Evolutionary conservation across 2,888 invertebrate species (phyloP).

Genomic region (Autographa pulchrina): DNA sequence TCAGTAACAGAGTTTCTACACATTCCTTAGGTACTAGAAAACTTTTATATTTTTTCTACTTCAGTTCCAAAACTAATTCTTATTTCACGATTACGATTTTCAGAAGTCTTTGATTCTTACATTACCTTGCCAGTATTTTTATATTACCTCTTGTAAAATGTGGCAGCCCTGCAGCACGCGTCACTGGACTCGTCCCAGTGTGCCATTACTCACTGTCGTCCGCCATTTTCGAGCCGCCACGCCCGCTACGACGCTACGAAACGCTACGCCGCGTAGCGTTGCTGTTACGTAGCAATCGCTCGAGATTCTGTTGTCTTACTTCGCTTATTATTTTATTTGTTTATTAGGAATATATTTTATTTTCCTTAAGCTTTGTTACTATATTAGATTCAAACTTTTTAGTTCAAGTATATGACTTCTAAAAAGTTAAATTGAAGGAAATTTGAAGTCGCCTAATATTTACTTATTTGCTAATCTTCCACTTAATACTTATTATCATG

Average conservation of each 20-base stretch:
- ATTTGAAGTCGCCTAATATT: too few species aligned
- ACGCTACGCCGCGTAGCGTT: conserved; percentile 73
- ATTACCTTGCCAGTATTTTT: not conserved
- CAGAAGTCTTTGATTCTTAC: not conserved
- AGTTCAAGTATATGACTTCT: too few species aligned
- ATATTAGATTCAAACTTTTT: too few species aligned
- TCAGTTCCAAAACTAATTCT: too few species aligned
- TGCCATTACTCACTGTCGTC: conserved; percentile 89
- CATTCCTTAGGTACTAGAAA: too few species aligned
- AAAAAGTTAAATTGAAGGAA: too few species aligned
- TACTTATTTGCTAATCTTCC: too few species aligned
- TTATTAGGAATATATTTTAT: conserved; percentile 10
- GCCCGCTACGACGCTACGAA: conserved; percentile 84
- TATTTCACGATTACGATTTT: too few species aligned
- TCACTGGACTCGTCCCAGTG: conserved; percentile 88
- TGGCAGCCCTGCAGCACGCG: conserved; percentile 86
- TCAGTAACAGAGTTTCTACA: too few species aligned
- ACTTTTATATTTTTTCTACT: too few species aligned
- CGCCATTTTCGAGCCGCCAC: conserved; percentile 86
- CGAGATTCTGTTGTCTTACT: conserved; percentile 58
- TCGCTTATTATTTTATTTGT: conserved; percentile 55
- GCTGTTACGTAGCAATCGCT: conserved; percentile 66
- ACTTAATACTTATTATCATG: too few species aligned
- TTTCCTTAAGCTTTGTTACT: too few species aligned
- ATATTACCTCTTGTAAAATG: conserved; percentile 23